A percentile compares a stretch with the other conserved stretches of the same genome.
Evolutionary conservation across 2,113 vertebrate genomes (phyloP).

Genomic region (Hepsetus odoe): DNA sequence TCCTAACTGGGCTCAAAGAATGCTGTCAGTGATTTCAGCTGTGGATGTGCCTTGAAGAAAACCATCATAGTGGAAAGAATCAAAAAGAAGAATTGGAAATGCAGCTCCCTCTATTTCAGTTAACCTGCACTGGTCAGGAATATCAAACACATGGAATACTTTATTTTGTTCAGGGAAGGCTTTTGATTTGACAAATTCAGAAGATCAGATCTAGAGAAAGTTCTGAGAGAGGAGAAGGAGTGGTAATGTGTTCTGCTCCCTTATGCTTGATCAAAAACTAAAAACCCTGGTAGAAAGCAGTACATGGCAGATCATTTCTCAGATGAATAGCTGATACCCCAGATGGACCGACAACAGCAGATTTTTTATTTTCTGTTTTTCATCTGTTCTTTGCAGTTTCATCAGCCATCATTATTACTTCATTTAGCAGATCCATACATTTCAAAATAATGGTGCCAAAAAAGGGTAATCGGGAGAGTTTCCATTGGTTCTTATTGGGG

Average conservation of each 20-base stretch:
- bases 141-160: not conserved
- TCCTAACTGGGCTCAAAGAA: conserved; percentile 19
- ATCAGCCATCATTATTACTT: not conserved
- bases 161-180: not conserved
- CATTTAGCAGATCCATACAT: not conserved
- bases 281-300: not conserved
- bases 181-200: not conserved
- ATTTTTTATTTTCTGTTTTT: no score
- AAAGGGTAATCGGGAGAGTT: no score
- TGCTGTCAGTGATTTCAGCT: not conserved
- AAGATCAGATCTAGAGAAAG: not conserved
- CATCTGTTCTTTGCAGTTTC: not conserved
- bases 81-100: not conserved
- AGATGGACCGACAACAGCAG: not conserved
- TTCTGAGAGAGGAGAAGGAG: not conserved
- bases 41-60: not conserved
- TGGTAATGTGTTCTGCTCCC: not conserved
- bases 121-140: not conserved
- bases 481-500: no score
- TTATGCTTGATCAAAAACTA: not conserved
- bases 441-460: not conserved
- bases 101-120: not conserved
- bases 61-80: not conserved
- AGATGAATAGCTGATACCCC: not conserved
- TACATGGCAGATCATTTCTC: not conserved